Percentiles rank a stretch among this genome's conserved stretches.
These are phyloP conservation scores for Pachyramphus minor DNA, from an alignment of 2,113 vertebrate genomes.

Conservation along the genomic window DNA sequence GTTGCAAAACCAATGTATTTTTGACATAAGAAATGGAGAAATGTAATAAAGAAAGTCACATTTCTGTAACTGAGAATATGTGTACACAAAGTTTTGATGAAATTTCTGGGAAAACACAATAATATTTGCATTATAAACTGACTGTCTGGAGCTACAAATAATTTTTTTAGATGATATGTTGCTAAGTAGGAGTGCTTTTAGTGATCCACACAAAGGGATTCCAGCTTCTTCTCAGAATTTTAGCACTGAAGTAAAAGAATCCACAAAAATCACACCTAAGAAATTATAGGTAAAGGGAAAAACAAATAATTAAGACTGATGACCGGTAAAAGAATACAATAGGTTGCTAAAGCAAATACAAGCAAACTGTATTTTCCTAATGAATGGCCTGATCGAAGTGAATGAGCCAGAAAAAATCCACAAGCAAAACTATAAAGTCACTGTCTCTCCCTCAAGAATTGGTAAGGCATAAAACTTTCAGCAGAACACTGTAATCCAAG, in stretches of 20 bases:
- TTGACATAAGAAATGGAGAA: neutral
- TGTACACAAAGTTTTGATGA: neutral
- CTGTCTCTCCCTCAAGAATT: neutral
- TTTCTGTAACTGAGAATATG: neutral
- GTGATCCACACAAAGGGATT: neutral
- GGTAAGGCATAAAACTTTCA: neutral
- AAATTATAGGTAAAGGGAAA: neutral
- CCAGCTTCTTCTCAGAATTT: neutral
- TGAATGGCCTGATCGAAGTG: neutral
- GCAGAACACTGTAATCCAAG: neutral
- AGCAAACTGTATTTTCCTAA: neutral
- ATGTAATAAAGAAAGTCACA: neutral
- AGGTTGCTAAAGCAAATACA: neutral
- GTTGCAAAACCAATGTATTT: neutral
- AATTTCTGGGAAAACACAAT: neutral
- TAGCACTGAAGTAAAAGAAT: neutral
- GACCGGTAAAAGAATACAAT: neutral
- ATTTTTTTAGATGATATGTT: neutral
- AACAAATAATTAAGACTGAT: neutral
- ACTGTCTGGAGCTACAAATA: neutral
- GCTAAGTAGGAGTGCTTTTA: neutral
- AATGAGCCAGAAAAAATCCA: neutral
- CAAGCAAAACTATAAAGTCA: neutral
- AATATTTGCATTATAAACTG: neutral
- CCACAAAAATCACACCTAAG: neutral